phyloP scores from a whole-genome alignment of 2,797 vertebrate species.

The Cynopterus sphinx region DNA sequence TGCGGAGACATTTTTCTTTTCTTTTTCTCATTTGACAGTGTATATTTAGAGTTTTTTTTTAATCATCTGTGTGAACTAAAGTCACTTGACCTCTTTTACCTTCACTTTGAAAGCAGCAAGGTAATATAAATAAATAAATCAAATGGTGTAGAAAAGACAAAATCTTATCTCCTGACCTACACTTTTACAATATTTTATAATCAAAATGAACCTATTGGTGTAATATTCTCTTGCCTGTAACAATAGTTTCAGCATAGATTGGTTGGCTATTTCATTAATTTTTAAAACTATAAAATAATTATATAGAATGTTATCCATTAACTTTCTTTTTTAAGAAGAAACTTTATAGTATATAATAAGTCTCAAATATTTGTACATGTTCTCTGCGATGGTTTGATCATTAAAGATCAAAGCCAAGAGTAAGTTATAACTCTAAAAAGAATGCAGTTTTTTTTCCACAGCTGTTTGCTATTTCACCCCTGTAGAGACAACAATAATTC shows the following conservation, averaged over 20 bases:
- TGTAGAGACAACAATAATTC: neutral
- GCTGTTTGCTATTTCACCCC: slow-evolving; percentile 3
- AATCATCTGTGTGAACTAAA: neutral
- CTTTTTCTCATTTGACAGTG: neutral
- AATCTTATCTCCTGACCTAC: neutral
- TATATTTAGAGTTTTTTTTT: neutral
- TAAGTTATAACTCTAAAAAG: slow-evolving; percentile 15
- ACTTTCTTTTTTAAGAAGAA: neutral
- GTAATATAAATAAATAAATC: neutral
- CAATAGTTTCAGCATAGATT: neutral
- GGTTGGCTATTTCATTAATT: neutral
- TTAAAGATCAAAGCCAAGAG: slow-evolving; percentile 37
- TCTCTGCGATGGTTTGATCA: neutral
- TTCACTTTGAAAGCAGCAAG: neutral
- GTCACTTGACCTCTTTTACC: neutral
- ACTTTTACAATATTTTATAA: neutral
- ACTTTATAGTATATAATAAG: neutral
- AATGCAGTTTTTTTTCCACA: slow-evolving; percentile 27
- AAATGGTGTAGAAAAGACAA: neutral
- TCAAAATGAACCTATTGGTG: neutral
- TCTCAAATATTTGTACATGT: slow-evolving; percentile 40
- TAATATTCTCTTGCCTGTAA: neutral
- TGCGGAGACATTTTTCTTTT: neutral
- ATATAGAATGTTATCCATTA: neutral
- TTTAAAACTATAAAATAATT: slow-evolving; percentile 27